Conservation (phyloP, 2,888 invertebrate species). For the Incurvaria masculella region DNA sequence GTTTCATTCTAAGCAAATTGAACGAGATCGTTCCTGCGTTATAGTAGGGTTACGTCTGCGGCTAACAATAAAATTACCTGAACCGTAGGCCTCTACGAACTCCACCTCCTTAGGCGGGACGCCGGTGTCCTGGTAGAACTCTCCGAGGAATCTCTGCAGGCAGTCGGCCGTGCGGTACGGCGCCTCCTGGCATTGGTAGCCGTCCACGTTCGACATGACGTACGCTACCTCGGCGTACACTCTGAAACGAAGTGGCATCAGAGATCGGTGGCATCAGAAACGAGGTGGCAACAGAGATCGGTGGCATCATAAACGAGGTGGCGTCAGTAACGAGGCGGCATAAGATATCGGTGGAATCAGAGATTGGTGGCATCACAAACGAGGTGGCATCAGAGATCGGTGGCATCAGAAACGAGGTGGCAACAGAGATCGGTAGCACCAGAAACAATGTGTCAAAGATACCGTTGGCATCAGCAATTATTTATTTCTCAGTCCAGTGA, state of each 20-base stretch:
- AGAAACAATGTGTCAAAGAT: constrained; percentile 4
- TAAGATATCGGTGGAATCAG: too few species aligned
- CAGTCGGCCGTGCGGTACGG: constrained; percentile 52
- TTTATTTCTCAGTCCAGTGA: too few species aligned
- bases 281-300: too few species aligned
- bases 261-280: too few species aligned
- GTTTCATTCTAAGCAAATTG: too few species aligned
- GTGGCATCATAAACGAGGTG: too few species aligned
- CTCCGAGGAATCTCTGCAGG: constrained; percentile 46
- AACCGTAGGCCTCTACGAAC: constrained; percentile 83
- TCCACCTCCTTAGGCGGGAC: constrained; percentile 64
- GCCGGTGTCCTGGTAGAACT: constrained; percentile 59
- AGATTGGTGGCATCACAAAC: neutral
- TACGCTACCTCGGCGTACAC: constrained; percentile 64
- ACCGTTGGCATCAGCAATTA: neutral
- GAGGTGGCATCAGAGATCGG: too few species aligned
- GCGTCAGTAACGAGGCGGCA: too few species aligned
- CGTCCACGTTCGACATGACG: constrained; percentile 67
- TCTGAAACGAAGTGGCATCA: constrained; percentile 26
- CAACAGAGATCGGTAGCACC: too few species aligned
- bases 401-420: too few species aligned
- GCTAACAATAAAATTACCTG: constrained; percentile 55
- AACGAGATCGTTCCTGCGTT: too few species aligned
- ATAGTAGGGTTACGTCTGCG: too few species aligned
- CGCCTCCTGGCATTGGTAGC: constrained; percentile 52